phyloP scores from a whole-genome alignment of 2,888 invertebrate genomes.

The Eucera pruinosa region DNA sequence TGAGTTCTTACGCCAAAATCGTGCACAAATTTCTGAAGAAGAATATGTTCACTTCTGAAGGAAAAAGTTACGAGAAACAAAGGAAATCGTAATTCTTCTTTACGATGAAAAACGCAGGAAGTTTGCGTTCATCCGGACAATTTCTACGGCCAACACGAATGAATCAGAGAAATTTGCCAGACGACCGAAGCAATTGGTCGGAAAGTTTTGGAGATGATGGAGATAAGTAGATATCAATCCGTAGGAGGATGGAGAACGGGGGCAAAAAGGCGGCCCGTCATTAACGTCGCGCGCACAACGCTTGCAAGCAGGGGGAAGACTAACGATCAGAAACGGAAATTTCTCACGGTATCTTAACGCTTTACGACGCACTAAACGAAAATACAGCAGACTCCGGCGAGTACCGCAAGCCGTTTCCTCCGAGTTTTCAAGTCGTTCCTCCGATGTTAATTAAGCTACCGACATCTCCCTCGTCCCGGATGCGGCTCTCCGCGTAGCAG shows the following conservation, averaged over 20 bases:
- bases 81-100: too few species aligned
- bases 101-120: too few species aligned
- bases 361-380: conserved; percentile 33
- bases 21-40: too few species aligned
- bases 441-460: conserved; percentile 59
- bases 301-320: neutral
- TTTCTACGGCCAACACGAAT: too few species aligned
- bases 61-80: too few species aligned
- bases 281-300: neutral
- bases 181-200: too few species aligned
- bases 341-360: neutral
- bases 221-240: neutral
- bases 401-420: conserved; percentile 9
- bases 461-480: conserved; percentile 27
- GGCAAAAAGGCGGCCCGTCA: neutral
- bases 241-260: too few species aligned
- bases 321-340: conserved; percentile 23
- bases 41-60: too few species aligned
- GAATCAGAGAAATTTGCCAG: too few species aligned
- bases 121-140: too few species aligned
- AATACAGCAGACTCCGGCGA: conserved; percentile 7
- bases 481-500: conserved; percentile 16
- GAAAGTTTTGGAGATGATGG: neutral
- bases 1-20: too few species aligned
- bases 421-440: conserved; percentile 52